Conservation (phyloP, 2,888 invertebrate genomes). For the Lithodes maja region DNA sequence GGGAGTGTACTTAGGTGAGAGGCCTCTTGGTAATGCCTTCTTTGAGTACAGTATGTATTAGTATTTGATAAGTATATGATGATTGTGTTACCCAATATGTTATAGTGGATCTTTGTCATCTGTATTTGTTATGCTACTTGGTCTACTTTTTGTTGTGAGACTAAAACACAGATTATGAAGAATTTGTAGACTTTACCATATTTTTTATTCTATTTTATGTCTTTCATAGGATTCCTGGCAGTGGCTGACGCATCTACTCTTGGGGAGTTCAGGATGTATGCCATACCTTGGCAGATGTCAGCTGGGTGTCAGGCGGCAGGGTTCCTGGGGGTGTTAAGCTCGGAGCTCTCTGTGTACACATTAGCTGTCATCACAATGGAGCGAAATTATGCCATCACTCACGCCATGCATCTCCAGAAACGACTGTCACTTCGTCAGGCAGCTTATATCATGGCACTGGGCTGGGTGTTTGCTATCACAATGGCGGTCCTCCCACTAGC, state of each 20-base stretch:
- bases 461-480: slow-evolving; percentile 92
- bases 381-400: slow-evolving; percentile 96
- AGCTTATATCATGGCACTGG: slow-evolving; percentile 91
- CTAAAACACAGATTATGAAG: no score
- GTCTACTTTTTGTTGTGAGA: no score
- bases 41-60: no score
- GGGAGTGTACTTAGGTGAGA: slow-evolving; percentile 90
- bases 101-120: no score
- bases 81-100: no score
- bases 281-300: slow-evolving; percentile 98
- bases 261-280: slow-evolving; percentile 96
- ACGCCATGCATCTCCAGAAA: slow-evolving; percentile 97
- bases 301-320: slow-evolving; percentile 94
- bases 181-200: no score
- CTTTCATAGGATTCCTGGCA: slow-evolving; percentile 86
- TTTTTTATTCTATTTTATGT: no score
- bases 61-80: no score
- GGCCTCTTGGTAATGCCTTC: no score
- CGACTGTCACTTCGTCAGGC: slow-evolving; percentile 91
- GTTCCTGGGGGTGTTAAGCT: slow-evolving; percentile 94
- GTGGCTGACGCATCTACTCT: slow-evolving; percentile 96
- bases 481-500: slow-evolving; percentile 93
- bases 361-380: slow-evolving; percentile 97
- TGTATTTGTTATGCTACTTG: no score
- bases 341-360: slow-evolving; percentile 96